Evolutionary conservation across 2,113 vertebrate genomes (phyloP).

Genomic region (Genyomyrus donnyi): DNA sequence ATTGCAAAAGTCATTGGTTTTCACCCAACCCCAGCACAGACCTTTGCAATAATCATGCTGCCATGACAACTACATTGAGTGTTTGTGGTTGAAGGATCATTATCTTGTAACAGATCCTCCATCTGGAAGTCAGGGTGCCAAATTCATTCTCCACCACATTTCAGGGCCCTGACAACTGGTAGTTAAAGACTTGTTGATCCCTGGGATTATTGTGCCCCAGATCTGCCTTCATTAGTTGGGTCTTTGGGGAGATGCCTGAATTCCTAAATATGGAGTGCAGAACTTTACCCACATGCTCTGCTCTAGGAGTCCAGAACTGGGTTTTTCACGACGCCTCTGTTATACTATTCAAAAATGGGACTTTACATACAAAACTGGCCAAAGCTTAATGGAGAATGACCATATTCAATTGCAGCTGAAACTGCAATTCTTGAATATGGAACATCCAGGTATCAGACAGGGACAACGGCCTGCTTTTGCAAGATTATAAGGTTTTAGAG

Average conservation of each 20-base stretch:
- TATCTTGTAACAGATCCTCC: slow-evolving; percentile 3
- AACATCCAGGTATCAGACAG: background rate
- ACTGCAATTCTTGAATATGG: background rate
- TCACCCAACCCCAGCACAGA: slow-evolving; percentile 10
- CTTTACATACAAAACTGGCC: background rate
- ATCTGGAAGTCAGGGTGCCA: slow-evolving; percentile 20
- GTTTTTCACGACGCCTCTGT: background rate
- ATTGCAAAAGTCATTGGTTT: slow-evolving; percentile 3
- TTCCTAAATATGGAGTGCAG: slow-evolving; percentile 14
- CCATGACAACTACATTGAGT: slow-evolving; percentile 6
- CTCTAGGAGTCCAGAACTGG: slow-evolving; percentile 15
- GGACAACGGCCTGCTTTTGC: background rate
- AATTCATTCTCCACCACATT: slow-evolving; percentile 22
- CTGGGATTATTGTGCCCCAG: background rate
- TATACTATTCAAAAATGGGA: background rate
- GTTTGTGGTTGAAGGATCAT: slow-evolving; percentile 2
- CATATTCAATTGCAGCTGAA: background rate
- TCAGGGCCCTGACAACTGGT: slow-evolving; percentile 20
- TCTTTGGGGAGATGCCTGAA: slow-evolving; percentile 22
- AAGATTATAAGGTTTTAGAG: background rate
- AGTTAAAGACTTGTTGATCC: slow-evolving; percentile 19
- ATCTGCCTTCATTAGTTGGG: slow-evolving; percentile 9
- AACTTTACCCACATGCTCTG: slow-evolving; percentile 1
- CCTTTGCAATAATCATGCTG: slow-evolving; percentile 19
- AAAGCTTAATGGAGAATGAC: background rate